Evolutionary conservation across 1,140 invertebrate species (phyloP), one percentile per base, ranked within the genome.

Genomic region (Gonatopus flavifemur): DNA sequence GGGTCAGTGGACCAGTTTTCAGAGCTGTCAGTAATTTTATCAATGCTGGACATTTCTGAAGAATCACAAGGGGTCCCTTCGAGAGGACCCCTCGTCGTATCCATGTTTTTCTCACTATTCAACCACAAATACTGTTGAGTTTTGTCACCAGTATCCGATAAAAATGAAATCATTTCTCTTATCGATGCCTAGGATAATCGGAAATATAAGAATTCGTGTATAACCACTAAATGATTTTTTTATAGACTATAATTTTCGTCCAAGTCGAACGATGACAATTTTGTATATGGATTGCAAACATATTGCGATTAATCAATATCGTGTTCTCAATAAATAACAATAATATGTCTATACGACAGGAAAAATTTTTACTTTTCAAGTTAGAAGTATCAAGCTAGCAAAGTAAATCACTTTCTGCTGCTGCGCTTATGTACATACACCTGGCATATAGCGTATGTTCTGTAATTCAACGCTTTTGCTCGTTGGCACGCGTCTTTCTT

Each of bases 1-100:
- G 63, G 57, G 43, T 66, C 62, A 5, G 55, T 56, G 19, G 61
- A 51, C 70, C 69, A 72, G 52, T 59, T 63, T 19, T 63, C 52
- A 1, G 56, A 51, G 28, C 45, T 59, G n/a, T 66, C 59, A 40
- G 59, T 49, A n/a, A 51, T 53, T 50, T 75, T 75, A 28, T 72
- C 69, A 32, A 72, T 59, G n/a, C 49, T 63, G 24, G 59, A 25
- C 55, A 72, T 65, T 19, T 76, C 70, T 49, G 67, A 55, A 32
- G 64, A 60, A 50, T 71, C 67, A 47, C 36, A 53, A 67, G 73
- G 75, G 75, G 67, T 72, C 75, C 75, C 74, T 69, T 75, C 67
- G 62, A 67, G 75, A 77, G 75, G 75, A 71, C 71, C 75, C 75
- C 72, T 66, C 59, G n/a, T n/a, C n/a, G 60, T 47, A 59, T 77